Evolutionary conservation across 2,888 invertebrate species (phyloP).

Genomic region (Serripes groenlandicus): DNA sequence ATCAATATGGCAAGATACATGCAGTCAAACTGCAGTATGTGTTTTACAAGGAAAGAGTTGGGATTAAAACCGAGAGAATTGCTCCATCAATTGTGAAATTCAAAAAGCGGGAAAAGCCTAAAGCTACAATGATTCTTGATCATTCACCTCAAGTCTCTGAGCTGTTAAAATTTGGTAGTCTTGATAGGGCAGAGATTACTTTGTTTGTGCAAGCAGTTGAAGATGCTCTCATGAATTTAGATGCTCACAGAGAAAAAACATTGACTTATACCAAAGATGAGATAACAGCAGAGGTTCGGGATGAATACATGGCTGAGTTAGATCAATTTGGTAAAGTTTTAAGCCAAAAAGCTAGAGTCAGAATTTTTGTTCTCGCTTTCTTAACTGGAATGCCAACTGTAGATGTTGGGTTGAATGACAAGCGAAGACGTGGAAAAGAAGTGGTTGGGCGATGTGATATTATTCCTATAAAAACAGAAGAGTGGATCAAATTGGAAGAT

Average conservation of each 20-base stretch:
- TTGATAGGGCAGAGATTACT: slow-evolving; percentile 95
- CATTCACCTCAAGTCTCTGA: slow-evolving; percentile 98
- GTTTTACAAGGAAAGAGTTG: slow-evolving; percentile 99
- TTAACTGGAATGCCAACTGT: slow-evolving; percentile 97
- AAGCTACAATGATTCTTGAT: slow-evolving; percentile 90
- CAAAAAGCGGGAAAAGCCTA: slow-evolving; percentile 81
- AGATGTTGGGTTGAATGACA: slow-evolving; percentile 98
- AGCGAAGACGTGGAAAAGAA: slow-evolving; percentile 99
- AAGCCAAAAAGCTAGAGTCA: slow-evolving; percentile 95
- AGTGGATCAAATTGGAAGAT: slow-evolving; percentile 98
- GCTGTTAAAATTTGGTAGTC: slow-evolving; percentile 97
- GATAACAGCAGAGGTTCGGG: slow-evolving; percentile 85
- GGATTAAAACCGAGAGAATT: slow-evolving; percentile 87
- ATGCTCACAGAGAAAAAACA: slow-evolving; percentile 83
- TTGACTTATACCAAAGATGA: slow-evolving; percentile 86
- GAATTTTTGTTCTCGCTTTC: slow-evolving; percentile 98
- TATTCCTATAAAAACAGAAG: slow-evolving; percentile 96
- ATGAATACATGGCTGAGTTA: slow-evolving; percentile 85
- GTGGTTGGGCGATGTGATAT: slow-evolving; percentile 99
- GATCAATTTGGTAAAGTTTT: slow-evolving; percentile 83
- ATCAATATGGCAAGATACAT: slow-evolving; percentile 99
- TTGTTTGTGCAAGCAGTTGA: slow-evolving; percentile 96
- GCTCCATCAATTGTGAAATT: slow-evolving; percentile 84
- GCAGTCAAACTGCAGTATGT: slow-evolving; percentile 98
- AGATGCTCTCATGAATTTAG: slow-evolving; percentile 91